phyloP scores from a whole-genome alignment of 2,113 vertebrate species.

The Aleadryas rufinucha region DNA sequence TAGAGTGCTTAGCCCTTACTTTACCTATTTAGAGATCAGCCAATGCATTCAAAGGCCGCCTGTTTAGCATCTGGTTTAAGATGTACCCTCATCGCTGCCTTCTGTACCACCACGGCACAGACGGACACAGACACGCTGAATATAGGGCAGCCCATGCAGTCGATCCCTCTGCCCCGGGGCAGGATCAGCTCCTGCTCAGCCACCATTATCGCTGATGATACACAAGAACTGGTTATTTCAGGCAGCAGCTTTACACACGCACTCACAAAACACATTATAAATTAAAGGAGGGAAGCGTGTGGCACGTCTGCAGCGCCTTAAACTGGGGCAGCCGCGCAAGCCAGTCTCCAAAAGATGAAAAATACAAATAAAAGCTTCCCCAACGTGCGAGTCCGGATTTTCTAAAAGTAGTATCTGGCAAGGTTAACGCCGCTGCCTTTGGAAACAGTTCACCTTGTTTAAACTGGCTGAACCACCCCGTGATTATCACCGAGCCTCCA shows the following conservation, averaged over 20 bases:
- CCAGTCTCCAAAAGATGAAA: background rate
- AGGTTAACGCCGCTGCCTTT: background rate
- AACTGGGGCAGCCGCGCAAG: background rate
- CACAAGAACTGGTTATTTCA: background rate
- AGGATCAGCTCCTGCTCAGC: background rate
- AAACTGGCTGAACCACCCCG: constrained; percentile 21
- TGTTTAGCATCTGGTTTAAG: background rate
- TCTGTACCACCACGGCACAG: background rate
- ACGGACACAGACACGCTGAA: background rate
- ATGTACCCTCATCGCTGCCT: background rate
- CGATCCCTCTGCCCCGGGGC: constrained; percentile 14
- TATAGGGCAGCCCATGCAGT: background rate
- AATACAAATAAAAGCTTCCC: background rate
- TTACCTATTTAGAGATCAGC: background rate
- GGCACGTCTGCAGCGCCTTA: background rate
- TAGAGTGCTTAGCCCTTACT: background rate
- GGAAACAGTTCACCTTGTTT: background rate
- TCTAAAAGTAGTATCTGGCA: background rate
- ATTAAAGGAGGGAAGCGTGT: background rate
- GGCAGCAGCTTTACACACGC: background rate
- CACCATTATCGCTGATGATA: background rate
- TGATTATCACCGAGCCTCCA: background rate
- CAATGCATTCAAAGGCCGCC: background rate
- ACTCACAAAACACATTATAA: background rate
- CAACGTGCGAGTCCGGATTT: background rate